Evolutionary conservation across 2,113 vertebrate genomes (phyloP).

Genomic region (Chloebia gouldiae): DNA sequence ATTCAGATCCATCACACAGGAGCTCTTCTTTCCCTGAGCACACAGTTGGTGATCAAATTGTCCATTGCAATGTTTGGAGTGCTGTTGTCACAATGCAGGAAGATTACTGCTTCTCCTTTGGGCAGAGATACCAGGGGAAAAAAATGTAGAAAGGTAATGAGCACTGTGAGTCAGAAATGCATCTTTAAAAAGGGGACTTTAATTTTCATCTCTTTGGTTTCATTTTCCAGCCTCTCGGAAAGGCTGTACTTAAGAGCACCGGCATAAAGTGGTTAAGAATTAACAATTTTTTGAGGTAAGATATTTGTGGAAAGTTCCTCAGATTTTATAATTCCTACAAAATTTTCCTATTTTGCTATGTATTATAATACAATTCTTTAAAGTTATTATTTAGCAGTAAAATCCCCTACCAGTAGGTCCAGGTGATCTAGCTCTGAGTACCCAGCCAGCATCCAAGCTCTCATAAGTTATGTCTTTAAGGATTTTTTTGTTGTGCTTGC

Average conservation of each 20-base stretch:
- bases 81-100: background rate
- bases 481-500: background rate
- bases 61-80: background rate
- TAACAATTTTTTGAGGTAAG: background rate
- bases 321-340: background rate
- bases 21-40: background rate
- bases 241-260: background rate
- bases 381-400: background rate
- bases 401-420: background rate
- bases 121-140: background rate
- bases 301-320: background rate
- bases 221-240: background rate
- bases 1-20: conserved; percentile 1
- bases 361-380: background rate
- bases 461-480: background rate
- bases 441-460: background rate
- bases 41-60: background rate
- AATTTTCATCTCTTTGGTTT: background rate
- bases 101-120: background rate
- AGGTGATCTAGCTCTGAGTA: background rate
- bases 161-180: background rate
- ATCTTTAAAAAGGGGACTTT: background rate
- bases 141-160: background rate
- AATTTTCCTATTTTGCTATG: background rate
- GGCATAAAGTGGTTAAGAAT: background rate